A percentile compares a stretch with the other conserved stretches of the same genome.
phyloP scores from a whole-genome alignment of 1,140 invertebrate species.

The Mesaphorura yosii region DNA sequence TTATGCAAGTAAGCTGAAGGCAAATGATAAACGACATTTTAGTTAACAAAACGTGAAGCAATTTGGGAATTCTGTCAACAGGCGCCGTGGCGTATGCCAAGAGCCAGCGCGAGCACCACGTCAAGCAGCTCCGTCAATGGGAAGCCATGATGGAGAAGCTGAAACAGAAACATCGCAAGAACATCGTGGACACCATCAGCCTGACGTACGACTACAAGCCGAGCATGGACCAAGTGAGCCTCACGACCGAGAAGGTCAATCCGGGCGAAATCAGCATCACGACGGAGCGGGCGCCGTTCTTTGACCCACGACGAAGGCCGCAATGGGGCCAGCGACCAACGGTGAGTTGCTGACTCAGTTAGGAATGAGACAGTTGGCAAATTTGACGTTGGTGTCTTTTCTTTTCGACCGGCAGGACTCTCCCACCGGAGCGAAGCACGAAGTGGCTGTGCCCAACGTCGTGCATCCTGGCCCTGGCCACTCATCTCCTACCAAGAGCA shows the following conservation, averaged over 20 bases:
- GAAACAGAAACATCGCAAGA: slow-evolving; percentile 7
- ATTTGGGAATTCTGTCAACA: background rate
- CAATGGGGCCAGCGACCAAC: too few species aligned
- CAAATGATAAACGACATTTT: background rate
- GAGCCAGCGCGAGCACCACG: slow-evolving; percentile 6
- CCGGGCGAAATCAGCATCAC: slow-evolving; percentile 19
- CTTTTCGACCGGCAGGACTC: too few species aligned
- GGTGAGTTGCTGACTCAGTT: too few species aligned
- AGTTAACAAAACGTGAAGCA: background rate
- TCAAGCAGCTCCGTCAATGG: slow-evolving; percentile 10
- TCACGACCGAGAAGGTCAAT: slow-evolving; percentile 23
- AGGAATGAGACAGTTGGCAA: too few species aligned
- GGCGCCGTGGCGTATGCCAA: slow-evolving; percentile 4
- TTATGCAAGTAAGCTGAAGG: slow-evolving; percentile 4
- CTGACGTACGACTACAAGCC: slow-evolving; percentile 19
- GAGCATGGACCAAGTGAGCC: slow-evolving; percentile 11
- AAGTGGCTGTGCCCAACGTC: too few species aligned
- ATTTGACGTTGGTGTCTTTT: too few species aligned
- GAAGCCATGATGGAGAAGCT: slow-evolving; percentile 10
- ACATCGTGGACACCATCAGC: slow-evolving; percentile 15
- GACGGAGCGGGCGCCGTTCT: slow-evolving; percentile 6
- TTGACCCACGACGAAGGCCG: too few species aligned
- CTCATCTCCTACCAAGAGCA: background rate
- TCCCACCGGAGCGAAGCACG: too few species aligned
- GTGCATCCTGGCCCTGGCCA: too few species aligned